phyloP scores from a whole-genome alignment of 2,797 vertebrate species.

The Pampus argenteus region DNA sequence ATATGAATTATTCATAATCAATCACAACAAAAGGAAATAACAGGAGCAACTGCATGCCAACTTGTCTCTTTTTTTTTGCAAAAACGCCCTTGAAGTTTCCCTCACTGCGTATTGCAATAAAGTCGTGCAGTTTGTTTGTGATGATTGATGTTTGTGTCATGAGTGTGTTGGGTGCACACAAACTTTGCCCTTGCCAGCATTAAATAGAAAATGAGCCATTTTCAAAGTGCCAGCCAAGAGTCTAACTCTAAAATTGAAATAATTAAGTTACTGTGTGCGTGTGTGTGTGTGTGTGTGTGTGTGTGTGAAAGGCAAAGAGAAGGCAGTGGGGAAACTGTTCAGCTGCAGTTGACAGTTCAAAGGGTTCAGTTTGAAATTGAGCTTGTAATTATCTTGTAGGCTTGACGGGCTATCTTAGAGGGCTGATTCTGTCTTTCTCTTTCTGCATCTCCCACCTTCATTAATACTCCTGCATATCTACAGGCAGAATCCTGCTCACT shows the following conservation, averaged over 20 bases:
- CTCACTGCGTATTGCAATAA: constrained; percentile 1
- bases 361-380: constrained; percentile 57
- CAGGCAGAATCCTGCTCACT: constrained; percentile 34
- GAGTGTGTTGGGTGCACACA: neutral
- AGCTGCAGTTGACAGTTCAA: constrained; percentile 52
- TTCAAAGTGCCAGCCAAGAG: constrained; percentile 3
- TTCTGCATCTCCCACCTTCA: constrained; percentile 20
- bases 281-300: constrained; percentile 25
- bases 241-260: constrained; percentile 25
- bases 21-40: neutral
- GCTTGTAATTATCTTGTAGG: constrained; percentile 64
- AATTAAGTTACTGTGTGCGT: constrained; percentile 8
- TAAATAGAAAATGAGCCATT: constrained; percentile 16
- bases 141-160: constrained; percentile 11
- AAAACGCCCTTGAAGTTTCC: neutral
- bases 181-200: neutral
- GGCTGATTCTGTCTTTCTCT: constrained; percentile 1
- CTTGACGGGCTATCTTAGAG: constrained; percentile 32
- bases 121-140: constrained; percentile 2
- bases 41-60: neutral
- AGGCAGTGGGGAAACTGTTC: constrained; percentile 10
- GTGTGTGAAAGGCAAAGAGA: constrained; percentile 9
- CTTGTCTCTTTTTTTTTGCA: neutral
- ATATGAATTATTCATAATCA: neutral
- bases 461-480: constrained; percentile 21